A percentile compares a stretch with the other conserved stretches of the same genome.
These are phyloP conservation scores for Esox niger DNA, from an alignment of 2,113 vertebrate genomes.

Conservation along the genomic window DNA sequence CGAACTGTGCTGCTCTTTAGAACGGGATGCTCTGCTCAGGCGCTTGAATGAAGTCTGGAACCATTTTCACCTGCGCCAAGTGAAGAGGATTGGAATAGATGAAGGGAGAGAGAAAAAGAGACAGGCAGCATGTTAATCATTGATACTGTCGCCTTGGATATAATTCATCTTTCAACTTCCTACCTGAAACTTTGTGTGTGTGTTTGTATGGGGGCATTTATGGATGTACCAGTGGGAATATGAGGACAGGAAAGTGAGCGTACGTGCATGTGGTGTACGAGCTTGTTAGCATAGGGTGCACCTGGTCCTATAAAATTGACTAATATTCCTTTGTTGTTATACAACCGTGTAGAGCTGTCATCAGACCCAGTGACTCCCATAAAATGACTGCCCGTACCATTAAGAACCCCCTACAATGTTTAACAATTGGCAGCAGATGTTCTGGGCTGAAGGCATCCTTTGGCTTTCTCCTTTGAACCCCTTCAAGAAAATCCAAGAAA, in stretches of 20 bases:
- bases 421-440: too few species aligned
- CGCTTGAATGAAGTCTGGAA: not conserved
- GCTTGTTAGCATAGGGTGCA: too few species aligned
- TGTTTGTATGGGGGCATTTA: not conserved
- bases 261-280: too few species aligned
- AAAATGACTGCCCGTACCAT: too few species aligned
- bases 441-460: too few species aligned
- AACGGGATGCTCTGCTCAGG: not conserved
- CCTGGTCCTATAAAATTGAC: too few species aligned
- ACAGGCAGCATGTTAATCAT: constrained; percentile 25
- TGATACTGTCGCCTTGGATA: constrained; percentile 21
- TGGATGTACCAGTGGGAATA: not conserved
- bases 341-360: too few species aligned
- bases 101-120: not conserved
- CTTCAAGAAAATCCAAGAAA: too few species aligned
- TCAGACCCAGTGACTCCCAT: too few species aligned
- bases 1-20: not conserved
- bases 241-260: not conserved
- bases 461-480: too few species aligned
- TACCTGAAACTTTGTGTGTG: constrained; percentile 7
- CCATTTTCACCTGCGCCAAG: constrained; percentile 3
- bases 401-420: too few species aligned
- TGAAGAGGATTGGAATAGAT: not conserved
- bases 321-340: too few species aligned
- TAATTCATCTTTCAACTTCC: constrained; percentile 8